A percentile compares a stretch with the other conserved stretches of the same genome.
These are phyloP conservation scores for Eurois occulta DNA, from an alignment of 2,888 invertebrate genomes.

Conservation along the genomic window DNA sequence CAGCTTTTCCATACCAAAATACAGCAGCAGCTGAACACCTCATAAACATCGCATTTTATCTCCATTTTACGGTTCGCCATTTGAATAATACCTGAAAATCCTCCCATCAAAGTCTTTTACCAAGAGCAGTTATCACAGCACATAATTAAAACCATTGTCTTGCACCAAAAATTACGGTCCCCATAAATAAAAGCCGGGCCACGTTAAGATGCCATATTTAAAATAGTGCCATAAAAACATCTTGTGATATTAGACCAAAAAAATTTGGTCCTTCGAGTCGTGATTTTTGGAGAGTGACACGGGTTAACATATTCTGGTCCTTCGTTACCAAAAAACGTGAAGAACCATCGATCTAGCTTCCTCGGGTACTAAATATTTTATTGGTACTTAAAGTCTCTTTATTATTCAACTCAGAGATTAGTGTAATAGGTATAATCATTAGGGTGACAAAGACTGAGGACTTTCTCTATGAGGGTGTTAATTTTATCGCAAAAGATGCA, in stretches of 20 bases:
- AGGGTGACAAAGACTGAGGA: conserved; percentile 80
- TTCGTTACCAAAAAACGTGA: conserved; percentile 78
- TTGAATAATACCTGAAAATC: conserved; percentile 78
- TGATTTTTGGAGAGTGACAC: neutral
- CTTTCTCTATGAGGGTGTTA: conserved; percentile 69
- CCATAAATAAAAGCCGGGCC: conserved; percentile 81
- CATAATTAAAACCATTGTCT: conserved; percentile 90
- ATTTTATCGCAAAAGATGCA: conserved; percentile 56
- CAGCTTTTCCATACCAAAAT: conserved; percentile 28
- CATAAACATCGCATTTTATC: conserved; percentile 63
- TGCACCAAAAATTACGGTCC: conserved; percentile 84
- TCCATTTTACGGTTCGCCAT: conserved; percentile 67
- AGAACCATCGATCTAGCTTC: conserved; percentile 82
- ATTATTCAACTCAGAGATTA: conserved; percentile 86
- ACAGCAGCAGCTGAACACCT: conserved; percentile 46
- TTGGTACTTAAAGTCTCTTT: conserved; percentile 87
- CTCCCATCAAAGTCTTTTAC: conserved; percentile 80
- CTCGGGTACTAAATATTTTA: conserved; percentile 88
- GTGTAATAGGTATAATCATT: conserved; percentile 87
- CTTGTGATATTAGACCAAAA: conserved; percentile 76
- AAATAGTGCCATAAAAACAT: conserved; percentile 88
- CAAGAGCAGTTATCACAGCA: conserved; percentile 84
- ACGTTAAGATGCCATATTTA: conserved; percentile 86
- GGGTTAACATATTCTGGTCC: conserved; percentile 73
- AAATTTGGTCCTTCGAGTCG: conserved; percentile 43